Evolutionary conservation across 2,888 invertebrate species (phyloP).

Genomic region (Timema cristinae): DNA sequence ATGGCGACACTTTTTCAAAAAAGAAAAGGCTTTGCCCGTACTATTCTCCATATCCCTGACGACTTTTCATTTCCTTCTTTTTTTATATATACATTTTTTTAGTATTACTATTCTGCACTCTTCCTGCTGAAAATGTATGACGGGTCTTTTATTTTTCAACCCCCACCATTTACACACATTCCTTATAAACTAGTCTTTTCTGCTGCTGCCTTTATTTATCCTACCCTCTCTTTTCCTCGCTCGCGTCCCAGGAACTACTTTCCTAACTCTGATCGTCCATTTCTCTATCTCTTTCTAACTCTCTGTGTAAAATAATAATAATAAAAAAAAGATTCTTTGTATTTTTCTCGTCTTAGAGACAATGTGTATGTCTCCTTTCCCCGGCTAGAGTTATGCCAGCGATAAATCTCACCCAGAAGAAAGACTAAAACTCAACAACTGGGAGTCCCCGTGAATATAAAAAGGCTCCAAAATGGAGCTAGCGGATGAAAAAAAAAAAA

Average conservation of each 20-base stretch:
- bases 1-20: constrained; percentile 14
- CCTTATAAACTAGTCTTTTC: too few relatives aligned
- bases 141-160: constrained; percentile 10
- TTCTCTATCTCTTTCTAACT: too few relatives aligned
- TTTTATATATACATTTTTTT: background rate
- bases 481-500: too few relatives aligned
- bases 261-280: too few relatives aligned
- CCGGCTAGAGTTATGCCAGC: constrained; percentile 25
- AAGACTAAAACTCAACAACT: background rate
- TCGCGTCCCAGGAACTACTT: too few relatives aligned
- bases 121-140: constrained; percentile 5
- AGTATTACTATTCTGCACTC: background rate
- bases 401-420: constrained; percentile 26
- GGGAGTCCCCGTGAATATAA: background rate
- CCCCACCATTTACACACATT: background rate
- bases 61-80: background rate
- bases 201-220: too few relatives aligned
- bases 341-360: constrained; percentile 26
- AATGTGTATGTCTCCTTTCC: constrained; percentile 27
- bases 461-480: background rate
- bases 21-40: background rate
- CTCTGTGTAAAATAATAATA: too few relatives aligned
- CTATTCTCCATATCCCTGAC: constrained; percentile 2
- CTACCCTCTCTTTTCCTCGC: too few relatives aligned
- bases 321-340: background rate